Evolutionary conservation across 2,797 vertebrate species (phyloP).

Genomic region (Muscicapa comitata): DNA sequence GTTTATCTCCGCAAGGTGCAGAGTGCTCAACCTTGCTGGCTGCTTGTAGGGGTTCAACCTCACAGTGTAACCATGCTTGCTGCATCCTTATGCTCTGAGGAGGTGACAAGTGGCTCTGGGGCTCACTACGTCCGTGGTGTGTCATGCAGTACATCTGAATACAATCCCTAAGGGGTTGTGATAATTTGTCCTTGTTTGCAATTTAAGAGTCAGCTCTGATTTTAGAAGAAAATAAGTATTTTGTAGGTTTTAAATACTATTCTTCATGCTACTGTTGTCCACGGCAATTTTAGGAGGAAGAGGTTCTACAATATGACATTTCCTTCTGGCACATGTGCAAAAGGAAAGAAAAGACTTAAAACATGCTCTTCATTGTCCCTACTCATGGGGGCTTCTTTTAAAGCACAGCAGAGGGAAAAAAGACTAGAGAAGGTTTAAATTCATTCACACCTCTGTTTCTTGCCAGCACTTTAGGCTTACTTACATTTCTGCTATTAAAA

Average conservation of each 20-base stretch:
- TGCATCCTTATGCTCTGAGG: neutral
- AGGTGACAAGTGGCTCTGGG: neutral
- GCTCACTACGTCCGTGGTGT: fast-evolving
- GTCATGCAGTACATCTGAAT: neutral
- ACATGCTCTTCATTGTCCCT: neutral
- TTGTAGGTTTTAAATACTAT: neutral
- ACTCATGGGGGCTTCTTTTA: neutral
- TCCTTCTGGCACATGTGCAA: neutral
- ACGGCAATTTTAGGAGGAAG: neutral
- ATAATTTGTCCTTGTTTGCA: neutral
- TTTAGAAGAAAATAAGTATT: neutral
- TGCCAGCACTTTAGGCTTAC: neutral
- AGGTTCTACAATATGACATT: neutral
- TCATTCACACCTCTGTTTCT: neutral
- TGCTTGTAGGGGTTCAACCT: neutral
- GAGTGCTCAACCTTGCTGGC: neutral
- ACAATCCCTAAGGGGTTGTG: neutral
- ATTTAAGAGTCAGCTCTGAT: neutral
- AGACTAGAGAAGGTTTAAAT: neutral
- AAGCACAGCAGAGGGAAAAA: neutral
- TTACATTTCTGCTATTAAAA: neutral
- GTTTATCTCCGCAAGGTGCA: neutral
- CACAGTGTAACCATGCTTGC: neutral
- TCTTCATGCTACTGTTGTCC: neutral
- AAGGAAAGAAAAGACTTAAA: neutral